Conservation (phyloP, 1,140 invertebrate species). For the Zaprionus ornatus region DNA sequence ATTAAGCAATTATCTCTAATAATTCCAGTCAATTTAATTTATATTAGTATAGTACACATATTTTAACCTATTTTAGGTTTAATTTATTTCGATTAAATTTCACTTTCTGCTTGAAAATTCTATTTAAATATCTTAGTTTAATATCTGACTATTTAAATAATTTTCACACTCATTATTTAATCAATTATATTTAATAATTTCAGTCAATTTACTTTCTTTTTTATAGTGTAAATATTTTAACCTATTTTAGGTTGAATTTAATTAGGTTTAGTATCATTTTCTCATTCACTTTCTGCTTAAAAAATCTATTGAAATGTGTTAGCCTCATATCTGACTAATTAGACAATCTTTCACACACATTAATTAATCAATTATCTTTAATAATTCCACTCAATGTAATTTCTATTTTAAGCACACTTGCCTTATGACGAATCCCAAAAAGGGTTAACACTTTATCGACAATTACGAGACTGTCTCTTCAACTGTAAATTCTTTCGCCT, state of each 20-base stretch:
- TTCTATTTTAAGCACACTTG: not conserved
- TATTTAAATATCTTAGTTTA: no score
- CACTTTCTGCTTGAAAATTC: no score
- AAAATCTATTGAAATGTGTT: no score
- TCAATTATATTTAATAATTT: not conserved
- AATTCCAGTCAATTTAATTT: not conserved
- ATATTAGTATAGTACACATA: not conserved
- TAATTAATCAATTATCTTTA: not conserved
- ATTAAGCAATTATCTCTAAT: not conserved
- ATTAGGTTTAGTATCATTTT: no score
- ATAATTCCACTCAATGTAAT: not conserved
- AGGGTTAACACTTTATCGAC: not conserved
- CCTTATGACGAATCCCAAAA: not conserved
- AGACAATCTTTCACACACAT: not conserved
- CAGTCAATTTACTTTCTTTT: not conserved
- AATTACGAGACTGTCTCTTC: not conserved
- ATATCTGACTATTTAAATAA: no score
- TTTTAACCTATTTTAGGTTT: no score
- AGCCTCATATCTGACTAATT: no score
- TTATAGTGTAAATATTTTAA: no score
- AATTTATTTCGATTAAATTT: no score
- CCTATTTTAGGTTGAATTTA: no score
- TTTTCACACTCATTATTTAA: not conserved
- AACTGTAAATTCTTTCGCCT: slow-evolving; percentile 46
- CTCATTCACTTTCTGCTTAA: no score